Evolutionary conservation across 2,797 vertebrate genomes (phyloP).

Genomic region (Calcarius lapponicus): DNA sequence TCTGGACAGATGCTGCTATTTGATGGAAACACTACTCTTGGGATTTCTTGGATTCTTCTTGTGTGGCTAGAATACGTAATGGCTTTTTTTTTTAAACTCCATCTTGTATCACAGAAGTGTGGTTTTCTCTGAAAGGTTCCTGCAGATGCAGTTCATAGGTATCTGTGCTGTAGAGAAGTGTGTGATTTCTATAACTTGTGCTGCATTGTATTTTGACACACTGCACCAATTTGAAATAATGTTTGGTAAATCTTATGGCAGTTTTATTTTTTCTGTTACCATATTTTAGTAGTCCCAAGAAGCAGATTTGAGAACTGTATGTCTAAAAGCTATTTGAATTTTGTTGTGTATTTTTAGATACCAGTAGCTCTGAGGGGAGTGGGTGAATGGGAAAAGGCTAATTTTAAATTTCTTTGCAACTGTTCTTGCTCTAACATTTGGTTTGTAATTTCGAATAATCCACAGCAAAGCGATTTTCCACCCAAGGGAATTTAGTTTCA

Average conservation of each 20-base stretch:
- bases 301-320: background rate
- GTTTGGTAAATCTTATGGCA: background rate
- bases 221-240: background rate
- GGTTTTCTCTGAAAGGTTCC: background rate
- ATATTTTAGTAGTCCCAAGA: background rate
- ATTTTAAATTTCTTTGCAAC: background rate
- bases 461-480: background rate
- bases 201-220: background rate
- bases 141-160: background rate
- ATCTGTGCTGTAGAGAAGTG: background rate
- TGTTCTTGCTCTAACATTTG: background rate
- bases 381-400: background rate
- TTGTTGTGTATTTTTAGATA: background rate
- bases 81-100: background rate
- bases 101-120: background rate
- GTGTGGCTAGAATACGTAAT: background rate
- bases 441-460: background rate
- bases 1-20: background rate
- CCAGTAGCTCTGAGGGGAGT: background rate
- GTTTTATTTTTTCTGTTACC: background rate
- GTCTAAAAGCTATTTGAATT: slow-evolving; percentile 12
- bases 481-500: background rate
- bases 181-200: background rate
- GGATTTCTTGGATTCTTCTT: background rate
- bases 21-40: background rate